Percentiles rank a stretch among this genome's conserved stretches.
These are phyloP conservation scores for Dinocampus coccinellae DNA, from an alignment of 2,888 invertebrate genomes.

Conservation along the genomic window DNA sequence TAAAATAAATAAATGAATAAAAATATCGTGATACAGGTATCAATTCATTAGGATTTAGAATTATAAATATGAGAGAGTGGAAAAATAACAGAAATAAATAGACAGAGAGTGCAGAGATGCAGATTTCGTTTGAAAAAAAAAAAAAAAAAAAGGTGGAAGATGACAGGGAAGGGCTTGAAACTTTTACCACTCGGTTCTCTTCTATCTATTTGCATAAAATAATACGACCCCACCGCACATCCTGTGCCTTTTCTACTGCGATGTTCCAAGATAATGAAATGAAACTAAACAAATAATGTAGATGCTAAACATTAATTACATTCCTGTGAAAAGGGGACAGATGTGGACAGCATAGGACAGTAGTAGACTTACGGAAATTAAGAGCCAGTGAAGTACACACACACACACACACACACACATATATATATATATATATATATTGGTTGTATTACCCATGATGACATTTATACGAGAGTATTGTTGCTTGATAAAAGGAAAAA, in stretches of 20 bases:
- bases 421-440: neutral
- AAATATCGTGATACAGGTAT: no score
- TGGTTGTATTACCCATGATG: neutral
- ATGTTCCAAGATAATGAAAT: slow-evolving; percentile 64
- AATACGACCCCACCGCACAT: slow-evolving; percentile 47
- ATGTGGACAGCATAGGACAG: slow-evolving; percentile 5
- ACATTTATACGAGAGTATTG: slow-evolving; percentile 3
- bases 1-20: no score
- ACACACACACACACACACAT: neutral
- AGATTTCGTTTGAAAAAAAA: neutral
- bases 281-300: slow-evolving; percentile 68
- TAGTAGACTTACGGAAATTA: slow-evolving; percentile 26
- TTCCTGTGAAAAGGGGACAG: slow-evolving; percentile 43
- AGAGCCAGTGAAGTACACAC: neutral
- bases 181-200: slow-evolving; percentile 54
- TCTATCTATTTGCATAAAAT: slow-evolving; percentile 66
- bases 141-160: neutral
- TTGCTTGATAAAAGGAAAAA: neutral
- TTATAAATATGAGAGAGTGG: no score
- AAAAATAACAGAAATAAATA: no score
- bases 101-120: no score
- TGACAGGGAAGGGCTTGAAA: slow-evolving; percentile 40
- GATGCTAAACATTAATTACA: slow-evolving; percentile 67
- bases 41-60: no score
- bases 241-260: slow-evolving; percentile 40